Evolutionary conservation across 2,113 vertebrate species (phyloP), one percentile per base, ranked within the genome.

Genomic region (Excalfactoria chinensis): DNA sequence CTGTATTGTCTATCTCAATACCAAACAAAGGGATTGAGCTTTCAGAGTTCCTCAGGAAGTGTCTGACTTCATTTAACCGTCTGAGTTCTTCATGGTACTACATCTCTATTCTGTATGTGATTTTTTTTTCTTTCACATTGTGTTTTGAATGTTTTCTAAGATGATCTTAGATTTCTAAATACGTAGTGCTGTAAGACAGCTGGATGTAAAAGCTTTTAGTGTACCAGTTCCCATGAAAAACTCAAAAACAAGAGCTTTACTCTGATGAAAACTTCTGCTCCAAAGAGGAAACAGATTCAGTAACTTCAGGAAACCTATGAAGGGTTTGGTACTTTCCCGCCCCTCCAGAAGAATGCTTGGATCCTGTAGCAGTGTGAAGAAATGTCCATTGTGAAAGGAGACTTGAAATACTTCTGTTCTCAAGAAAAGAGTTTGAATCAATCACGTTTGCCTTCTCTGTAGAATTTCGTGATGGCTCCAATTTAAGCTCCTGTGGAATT

Each of bases 381-480:
- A 88, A 63, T 44, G 71, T 3, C 48, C 35, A 35, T 60, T 4
- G 4, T 60, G n/a, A 77, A 59, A 86, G 28, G 21, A 69, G 20
- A 51, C 63, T 67, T 74, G 37, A 44, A 87, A 34, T 17, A 48
- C n/a, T 72, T 89, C 6, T 64, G 0, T 68, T 70, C 5, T 7
- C 11, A 53, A 64, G 35, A 28, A 28, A 86, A 14, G 28, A 79
- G 16, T 69, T 13, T 58, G 40, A 35, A 30, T 56, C 30, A 55
- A 21, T 66, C 5, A 4, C 63, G 25, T 58, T 28, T 69, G 60
- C n/a, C 12, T 63, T 76, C 3, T 0, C 0, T 32, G 14, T 69
- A 66, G 30, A 64, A 68, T 91, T 44, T 76, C 14, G 18, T 34
- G 12, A 41, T 79, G 13, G 2, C 7, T 75, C 21, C 60, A 74